Evolutionary conservation across 2,888 invertebrate species (phyloP), one percentile per base, ranked within the genome.

Genomic region (Achlya flavicornis): DNA sequence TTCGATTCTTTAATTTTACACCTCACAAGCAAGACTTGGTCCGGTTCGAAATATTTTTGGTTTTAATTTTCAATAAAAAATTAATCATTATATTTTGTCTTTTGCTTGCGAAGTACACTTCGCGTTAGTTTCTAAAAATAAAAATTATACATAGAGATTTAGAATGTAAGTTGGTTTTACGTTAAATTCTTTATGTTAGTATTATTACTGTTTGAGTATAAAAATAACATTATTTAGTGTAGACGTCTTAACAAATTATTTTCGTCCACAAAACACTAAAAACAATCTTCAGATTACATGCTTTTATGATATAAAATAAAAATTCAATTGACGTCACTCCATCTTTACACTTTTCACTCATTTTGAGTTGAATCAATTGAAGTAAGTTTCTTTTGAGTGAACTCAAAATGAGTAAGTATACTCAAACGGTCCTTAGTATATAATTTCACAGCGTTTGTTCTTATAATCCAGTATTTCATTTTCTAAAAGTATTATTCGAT

Each of bases 401-500:
- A 53, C 19, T 53, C 53, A 19, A 19, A 53, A 53, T 53, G 10
- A 53, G 19, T 53, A 7, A 5, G 12, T 41, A 41, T 12, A 41
- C 60, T 60, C 60, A 60, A 60, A 43, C 41, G 14, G 60, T 60
- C 26, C 16, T 16, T 60, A 60, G 60, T 12, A 12, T 60, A 60
- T 60, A 19, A 61, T 53, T 60, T 66, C 64, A 62, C 66, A 66
- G 63, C 58, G 61, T 63, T n/a, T 64, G 67, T 68, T 62, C 65
- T 61, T 38, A 63, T 77, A 74, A 46, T 46, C 46, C 78, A 81
- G 79, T 86, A 84, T 87, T 85, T 74, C 59, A 14, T 60, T 63
- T 71, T 67, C 62, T 43, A 67, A 62, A 64, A 76, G 76, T 78
- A 75, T 76, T 78, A 73, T 12, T 41, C 58, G 61, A 61, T 60